Conservation (phyloP, 2,888 invertebrate species). For the Pheosia gnoma region DNA sequence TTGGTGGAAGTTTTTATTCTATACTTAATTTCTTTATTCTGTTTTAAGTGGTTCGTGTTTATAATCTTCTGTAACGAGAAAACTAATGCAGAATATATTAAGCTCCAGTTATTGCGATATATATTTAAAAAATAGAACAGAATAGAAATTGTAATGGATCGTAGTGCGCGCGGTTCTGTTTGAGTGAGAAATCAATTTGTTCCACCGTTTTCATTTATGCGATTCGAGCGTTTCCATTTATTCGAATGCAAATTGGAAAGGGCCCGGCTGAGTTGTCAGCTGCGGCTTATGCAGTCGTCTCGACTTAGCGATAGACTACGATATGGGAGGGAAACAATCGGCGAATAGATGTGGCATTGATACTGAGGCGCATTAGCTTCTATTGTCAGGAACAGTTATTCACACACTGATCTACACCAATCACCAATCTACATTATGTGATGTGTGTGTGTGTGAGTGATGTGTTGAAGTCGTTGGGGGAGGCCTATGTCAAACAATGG, state of each 20-base stretch:
- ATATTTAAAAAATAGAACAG: conserved; percentile 44
- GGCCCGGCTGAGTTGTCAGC: conserved; percentile 78
- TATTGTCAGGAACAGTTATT: not conserved
- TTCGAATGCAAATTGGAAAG: conserved; percentile 80
- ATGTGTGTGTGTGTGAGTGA: too few species aligned
- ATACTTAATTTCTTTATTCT: not conserved
- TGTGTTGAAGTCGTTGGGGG: too few species aligned
- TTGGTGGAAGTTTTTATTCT: not conserved
- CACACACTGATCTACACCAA: too few species aligned
- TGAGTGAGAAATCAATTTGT: conserved; percentile 83
- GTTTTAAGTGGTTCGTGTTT: too few species aligned
- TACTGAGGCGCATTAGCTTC: conserved; percentile 28
- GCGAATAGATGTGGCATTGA: conserved; percentile 43
- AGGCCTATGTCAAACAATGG: too few species aligned
- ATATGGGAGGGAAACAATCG: conserved; percentile 48
- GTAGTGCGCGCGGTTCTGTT: conserved; percentile 65
- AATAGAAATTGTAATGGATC: conserved; percentile 52
- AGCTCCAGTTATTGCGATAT: conserved; percentile 19
- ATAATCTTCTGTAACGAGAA: too few species aligned
- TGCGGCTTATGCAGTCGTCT: conserved; percentile 77
- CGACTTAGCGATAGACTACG: conserved; percentile 57
- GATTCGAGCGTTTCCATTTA: conserved; percentile 78
- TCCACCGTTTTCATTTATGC: conserved; percentile 81
- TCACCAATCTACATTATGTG: too few species aligned
- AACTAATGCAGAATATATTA: too few species aligned